Evolutionary conservation across 1,140 invertebrate species (phyloP).

Genomic region (Drosophila quadrilineata): DNA sequence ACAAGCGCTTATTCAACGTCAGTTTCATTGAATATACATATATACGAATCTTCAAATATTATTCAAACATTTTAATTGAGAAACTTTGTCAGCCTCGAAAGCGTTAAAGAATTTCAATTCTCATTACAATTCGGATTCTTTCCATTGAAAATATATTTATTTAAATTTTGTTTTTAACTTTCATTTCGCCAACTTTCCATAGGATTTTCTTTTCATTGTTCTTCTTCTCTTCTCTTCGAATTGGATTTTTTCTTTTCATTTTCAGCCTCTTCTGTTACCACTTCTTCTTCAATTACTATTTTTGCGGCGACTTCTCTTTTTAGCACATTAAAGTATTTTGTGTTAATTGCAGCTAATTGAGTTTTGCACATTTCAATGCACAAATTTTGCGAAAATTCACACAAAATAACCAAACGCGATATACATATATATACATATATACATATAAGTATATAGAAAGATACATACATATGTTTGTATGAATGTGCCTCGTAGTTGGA

Average conservation of each 20-base stretch:
- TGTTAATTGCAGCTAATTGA: slow-evolving; percentile 72
- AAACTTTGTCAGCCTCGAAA: no score
- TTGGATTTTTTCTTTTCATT: no score
- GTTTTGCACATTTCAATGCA: slow-evolving; percentile 70
- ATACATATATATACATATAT: background rate
- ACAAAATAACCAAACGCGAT: slow-evolving; percentile 64
- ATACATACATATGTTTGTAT: background rate
- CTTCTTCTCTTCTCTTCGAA: no score
- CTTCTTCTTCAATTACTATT: background rate
- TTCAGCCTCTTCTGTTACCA: background rate
- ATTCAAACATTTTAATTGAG: no score
- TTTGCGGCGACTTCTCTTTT: slow-evolving; percentile 8
- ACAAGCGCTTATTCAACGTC: background rate
- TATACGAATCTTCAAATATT: no score
- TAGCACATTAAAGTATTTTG: slow-evolving; percentile 32
- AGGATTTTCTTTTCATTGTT: no score
- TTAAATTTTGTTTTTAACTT: no score
- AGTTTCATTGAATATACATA: slow-evolving; percentile 8
- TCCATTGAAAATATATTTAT: no score
- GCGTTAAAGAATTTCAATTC: no score
- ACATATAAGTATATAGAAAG: background rate
- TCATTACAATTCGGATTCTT: no score
- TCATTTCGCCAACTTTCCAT: no score
- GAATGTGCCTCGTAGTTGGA: background rate
- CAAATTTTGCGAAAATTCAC: slow-evolving; percentile 67